These are phyloP conservation scores for Triplophysa tibetana DNA, from an alignment of 2,113 vertebrate species.

Conservation along the genomic window DNA sequence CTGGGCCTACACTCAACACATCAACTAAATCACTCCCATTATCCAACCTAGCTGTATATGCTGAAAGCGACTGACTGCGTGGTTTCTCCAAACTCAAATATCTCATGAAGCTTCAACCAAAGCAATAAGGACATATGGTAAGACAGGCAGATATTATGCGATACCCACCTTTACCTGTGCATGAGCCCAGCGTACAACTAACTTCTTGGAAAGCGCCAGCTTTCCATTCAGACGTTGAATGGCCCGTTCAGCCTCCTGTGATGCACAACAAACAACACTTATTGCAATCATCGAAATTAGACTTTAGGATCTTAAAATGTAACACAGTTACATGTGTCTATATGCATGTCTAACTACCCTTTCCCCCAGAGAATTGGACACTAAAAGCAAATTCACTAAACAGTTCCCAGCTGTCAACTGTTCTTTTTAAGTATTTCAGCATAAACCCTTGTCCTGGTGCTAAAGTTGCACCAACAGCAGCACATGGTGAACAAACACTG, in stretches of 20 bases:
- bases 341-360: not conserved
- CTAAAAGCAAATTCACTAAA: not conserved
- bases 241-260: constrained; percentile 92
- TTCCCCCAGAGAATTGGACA: not conserved
- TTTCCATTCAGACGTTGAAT: constrained; percentile 98
- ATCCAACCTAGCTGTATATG: too few relatives aligned
- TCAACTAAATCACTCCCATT: too few relatives aligned
- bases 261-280: constrained; percentile 39
- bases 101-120: not conserved
- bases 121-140: too few relatives aligned
- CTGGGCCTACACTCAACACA: too few relatives aligned
- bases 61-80: too few relatives aligned
- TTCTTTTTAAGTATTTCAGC: too few relatives aligned
- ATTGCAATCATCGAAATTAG: not conserved
- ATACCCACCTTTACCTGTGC: constrained; percentile 93
- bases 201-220: constrained; percentile 93
- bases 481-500: too few relatives aligned
- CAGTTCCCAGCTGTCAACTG: not conserved
- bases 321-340: not conserved
- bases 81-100: not conserved
- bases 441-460: too few relatives aligned
- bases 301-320: not conserved
- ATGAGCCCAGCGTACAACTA: constrained; percentile 96
- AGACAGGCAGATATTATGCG: not conserved
- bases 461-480: too few relatives aligned